Percentiles rank a stretch among this genome's conserved stretches.
Conservation (phyloP, 2,113 vertebrate genomes). For the Muntiacus muntjak region DNA sequence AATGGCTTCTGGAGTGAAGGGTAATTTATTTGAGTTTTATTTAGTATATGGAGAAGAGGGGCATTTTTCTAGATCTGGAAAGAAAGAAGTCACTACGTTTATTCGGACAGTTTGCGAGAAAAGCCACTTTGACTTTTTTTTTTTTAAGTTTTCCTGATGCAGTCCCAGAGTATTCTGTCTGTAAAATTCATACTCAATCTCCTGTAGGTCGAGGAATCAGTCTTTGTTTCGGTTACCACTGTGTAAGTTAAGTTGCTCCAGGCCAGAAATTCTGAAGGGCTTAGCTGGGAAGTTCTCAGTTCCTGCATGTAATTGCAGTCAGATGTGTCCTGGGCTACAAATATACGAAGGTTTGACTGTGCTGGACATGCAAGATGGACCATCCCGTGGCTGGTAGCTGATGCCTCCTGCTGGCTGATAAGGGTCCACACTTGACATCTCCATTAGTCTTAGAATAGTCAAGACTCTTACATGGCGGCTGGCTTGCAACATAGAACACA, state of each 20-base stretch:
- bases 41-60: neutral
- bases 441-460: neutral
- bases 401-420: neutral
- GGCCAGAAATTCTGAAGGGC: neutral
- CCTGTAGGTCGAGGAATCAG: neutral
- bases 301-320: neutral
- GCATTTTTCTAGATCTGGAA: neutral
- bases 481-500: neutral
- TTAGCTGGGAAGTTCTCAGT: neutral
- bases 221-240: neutral
- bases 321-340: neutral
- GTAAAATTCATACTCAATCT: neutral
- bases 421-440: neutral
- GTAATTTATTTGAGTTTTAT: neutral
- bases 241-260: neutral
- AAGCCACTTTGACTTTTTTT: neutral
- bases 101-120: neutral
- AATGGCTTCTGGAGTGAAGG: neutral
- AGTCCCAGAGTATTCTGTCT: neutral
- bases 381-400: neutral
- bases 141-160: neutral
- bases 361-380: neutral
- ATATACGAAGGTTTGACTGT: neutral
- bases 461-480: neutral
- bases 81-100: neutral